Evolutionary conservation across 2,113 vertebrate species (phyloP).

Genomic region (Aepyceros melampus): DNA sequence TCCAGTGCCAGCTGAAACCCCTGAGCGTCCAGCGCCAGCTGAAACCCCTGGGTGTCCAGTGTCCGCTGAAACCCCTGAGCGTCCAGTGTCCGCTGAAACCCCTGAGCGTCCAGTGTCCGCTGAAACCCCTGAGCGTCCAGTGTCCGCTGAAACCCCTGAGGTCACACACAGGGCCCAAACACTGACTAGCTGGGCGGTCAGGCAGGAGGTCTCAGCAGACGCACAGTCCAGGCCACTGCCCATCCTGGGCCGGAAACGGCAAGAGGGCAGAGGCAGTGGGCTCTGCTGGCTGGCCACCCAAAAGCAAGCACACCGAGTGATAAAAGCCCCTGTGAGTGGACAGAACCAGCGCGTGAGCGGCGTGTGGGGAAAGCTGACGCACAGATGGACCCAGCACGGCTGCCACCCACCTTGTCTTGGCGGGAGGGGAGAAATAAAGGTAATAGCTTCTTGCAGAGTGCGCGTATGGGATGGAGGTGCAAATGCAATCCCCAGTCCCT

Average conservation of each 20-base stretch:
- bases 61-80: background rate
- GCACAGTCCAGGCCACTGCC: rapidly evolving
- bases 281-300: background rate
- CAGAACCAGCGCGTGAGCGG: rapidly evolving
- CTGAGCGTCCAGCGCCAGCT: too few species aligned
- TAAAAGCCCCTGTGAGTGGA: background rate
- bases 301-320: rapidly evolving
- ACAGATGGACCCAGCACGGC: background rate
- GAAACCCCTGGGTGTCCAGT: too few species aligned
- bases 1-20: too few species aligned
- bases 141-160: background rate
- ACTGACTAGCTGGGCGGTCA: rapidly evolving
- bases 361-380: background rate
- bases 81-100: background rate
- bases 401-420: background rate
- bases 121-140: background rate
- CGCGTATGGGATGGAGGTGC: rapidly evolving
- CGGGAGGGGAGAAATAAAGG: too few species aligned
- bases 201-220: background rate
- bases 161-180: background rate
- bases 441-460: rapidly evolving
- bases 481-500: rapidly evolving
- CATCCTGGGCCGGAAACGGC: rapidly evolving
- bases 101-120: rapidly evolving
- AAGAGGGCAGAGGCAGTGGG: background rate